Evolutionary conservation across 2,888 invertebrate genomes (phyloP).

Genomic region (Phyto melanocephala): DNA sequence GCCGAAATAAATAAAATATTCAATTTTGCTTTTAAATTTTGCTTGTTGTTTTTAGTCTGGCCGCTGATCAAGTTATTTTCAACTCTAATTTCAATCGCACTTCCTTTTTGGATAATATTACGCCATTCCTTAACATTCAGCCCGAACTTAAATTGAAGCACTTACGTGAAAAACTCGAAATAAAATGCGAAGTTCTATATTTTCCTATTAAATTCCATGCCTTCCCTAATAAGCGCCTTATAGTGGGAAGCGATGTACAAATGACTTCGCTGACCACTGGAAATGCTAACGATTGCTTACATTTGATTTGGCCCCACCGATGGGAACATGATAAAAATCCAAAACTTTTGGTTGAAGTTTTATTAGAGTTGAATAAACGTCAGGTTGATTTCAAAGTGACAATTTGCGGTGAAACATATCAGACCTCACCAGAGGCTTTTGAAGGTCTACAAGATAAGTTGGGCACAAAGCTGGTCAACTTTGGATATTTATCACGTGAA

Average conservation of each 20-base stretch:
- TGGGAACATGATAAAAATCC: conserved; percentile 90
- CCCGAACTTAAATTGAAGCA: conserved; percentile 83
- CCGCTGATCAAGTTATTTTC: conserved; percentile 84
- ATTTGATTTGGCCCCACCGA: conserved; percentile 87
- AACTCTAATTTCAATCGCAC: conserved; percentile 85
- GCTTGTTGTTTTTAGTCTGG: conserved; percentile 79
- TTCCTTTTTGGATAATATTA: conserved; percentile 83
- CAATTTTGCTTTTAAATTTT: too few species aligned
- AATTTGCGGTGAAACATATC: conserved; percentile 83
- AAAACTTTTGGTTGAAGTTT: conserved; percentile 81
- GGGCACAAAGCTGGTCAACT: conserved; percentile 80
- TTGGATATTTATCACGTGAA: conserved; percentile 82
- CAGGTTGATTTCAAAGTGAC: conserved; percentile 81
- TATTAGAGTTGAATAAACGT: conserved; percentile 80
- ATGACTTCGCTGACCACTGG: conserved; percentile 65
- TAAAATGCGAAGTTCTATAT: conserved; percentile 83
- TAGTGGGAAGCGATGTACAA: conserved; percentile 66
- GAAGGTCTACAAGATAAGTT: conserved; percentile 79
- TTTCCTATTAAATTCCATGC: conserved; percentile 81
- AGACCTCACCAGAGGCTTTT: conserved; percentile 83
- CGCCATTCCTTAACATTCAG: conserved; percentile 82
- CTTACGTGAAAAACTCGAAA: conserved; percentile 80
- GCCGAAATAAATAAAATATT: too few species aligned
- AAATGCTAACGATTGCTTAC: conserved; percentile 76
- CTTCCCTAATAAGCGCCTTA: conserved; percentile 75